Conservation (phyloP, 2,797 vertebrate genomes). For the Pangasius mekongensis region DNA sequence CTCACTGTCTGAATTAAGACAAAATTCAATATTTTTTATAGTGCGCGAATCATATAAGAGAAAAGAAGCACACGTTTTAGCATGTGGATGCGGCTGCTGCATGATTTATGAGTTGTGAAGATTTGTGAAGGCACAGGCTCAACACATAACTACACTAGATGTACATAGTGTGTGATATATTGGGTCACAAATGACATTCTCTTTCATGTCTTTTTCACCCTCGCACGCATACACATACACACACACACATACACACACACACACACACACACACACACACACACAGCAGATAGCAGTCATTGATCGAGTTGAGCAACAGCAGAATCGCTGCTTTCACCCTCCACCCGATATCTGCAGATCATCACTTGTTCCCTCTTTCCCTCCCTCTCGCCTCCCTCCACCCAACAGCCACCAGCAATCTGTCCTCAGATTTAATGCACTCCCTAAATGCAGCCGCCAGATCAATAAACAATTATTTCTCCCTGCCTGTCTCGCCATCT, state of each 20-base stretch:
- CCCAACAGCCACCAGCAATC: constrained; percentile 56
- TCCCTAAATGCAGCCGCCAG: constrained; percentile 62
- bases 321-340: constrained; percentile 35
- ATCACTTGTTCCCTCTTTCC: constrained; percentile 43
- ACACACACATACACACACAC: not conserved
- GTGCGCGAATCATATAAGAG: not conserved
- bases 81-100: not conserved
- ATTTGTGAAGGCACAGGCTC: too few species aligned
- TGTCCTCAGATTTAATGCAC: constrained; percentile 62
- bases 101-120: not conserved
- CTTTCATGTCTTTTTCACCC: not conserved
- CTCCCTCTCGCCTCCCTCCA: constrained; percentile 12
- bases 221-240: not conserved
- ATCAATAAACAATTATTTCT: constrained; percentile 66
- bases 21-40: not conserved
- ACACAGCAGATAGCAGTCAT: constrained; percentile 26
- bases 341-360: constrained; percentile 54
- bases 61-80: not conserved
- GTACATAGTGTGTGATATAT: constrained; percentile 3
- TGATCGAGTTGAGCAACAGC: constrained; percentile 40
- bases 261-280: not conserved
- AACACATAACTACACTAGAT: not conserved
- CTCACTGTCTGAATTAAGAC: not conserved
- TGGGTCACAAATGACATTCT: constrained; percentile 15
- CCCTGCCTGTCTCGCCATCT: constrained; percentile 30